phyloP scores from a whole-genome alignment of 2,113 vertebrate species.

The Nerophis lumbriciformis region DNA sequence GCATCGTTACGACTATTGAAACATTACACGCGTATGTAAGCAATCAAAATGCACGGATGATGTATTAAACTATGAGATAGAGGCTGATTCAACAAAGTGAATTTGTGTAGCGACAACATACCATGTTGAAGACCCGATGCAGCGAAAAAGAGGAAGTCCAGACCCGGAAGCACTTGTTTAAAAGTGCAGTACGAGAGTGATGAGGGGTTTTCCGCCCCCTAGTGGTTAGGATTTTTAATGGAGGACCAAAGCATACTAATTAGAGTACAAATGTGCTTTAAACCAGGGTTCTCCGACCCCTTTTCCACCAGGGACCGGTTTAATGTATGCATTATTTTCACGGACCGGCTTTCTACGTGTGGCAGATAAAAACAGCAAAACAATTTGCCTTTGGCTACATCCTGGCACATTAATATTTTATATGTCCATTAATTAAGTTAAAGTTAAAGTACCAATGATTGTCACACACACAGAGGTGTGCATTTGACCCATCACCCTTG shows the following conservation, averaged over 20 bases:
- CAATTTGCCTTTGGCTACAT: too few species aligned
- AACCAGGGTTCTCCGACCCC: too few species aligned
- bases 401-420: too few species aligned
- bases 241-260: neutral
- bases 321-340: too few species aligned
- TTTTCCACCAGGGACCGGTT: too few species aligned
- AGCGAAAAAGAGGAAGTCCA: constrained; percentile 59
- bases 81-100: constrained; percentile 39
- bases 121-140: constrained; percentile 65
- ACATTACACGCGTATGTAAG: accelerated
- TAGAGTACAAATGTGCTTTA: neutral
- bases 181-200: constrained; percentile 3
- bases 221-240: neutral
- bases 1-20: accelerated
- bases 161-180: constrained; percentile 49
- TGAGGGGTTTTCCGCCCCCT: constrained; percentile 33
- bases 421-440: too few species aligned
- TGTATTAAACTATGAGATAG: constrained; percentile 32
- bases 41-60: neutral
- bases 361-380: too few species aligned
- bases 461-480: too few species aligned
- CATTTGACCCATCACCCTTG: too few species aligned
- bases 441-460: too few species aligned
- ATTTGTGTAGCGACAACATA: constrained; percentile 27
- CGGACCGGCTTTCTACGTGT: too few species aligned